Percentiles rank a stretch among this genome's conserved stretches.
These are phyloP conservation scores for Serripes groenlandicus DNA, from an alignment of 2,888 invertebrate species.

Conservation along the genomic window DNA sequence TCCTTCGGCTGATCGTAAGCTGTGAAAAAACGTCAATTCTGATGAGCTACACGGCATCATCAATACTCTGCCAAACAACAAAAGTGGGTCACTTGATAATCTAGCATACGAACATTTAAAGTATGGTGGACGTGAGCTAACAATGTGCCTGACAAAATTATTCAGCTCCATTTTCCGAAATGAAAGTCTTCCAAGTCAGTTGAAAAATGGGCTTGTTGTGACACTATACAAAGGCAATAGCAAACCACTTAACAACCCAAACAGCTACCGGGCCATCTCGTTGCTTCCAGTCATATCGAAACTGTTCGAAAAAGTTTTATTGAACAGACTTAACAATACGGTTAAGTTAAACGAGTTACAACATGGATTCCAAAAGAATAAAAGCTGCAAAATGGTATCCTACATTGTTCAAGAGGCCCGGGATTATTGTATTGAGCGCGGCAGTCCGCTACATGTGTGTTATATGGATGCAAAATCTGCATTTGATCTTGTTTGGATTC, in stretches of 20 bases:
- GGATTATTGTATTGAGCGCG: conserved; percentile 15
- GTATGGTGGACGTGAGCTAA: neutral
- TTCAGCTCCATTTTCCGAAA: neutral
- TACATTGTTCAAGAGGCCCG: conserved; percentile 16
- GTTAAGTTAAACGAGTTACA: conserved; percentile 7
- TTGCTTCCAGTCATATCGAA: conserved; percentile 5
- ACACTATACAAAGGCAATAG: conserved; percentile 6
- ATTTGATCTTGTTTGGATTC: conserved; percentile 22
- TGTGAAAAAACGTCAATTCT: neutral
- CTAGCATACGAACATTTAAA: conserved; percentile 15
- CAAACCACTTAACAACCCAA: neutral
- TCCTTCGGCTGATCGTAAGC: neutral
- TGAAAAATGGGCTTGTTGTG: neutral
- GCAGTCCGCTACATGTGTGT: neutral
- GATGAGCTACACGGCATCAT: neutral
- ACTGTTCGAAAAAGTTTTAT: conserved; percentile 2
- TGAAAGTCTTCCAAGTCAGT: neutral
- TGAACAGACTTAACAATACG: neutral
- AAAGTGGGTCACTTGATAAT: neutral
- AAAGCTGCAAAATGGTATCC: conserved; percentile 21
- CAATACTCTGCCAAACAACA: conserved; percentile 2
- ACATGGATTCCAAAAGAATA: conserved; percentile 30
- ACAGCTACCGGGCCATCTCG: conserved; percentile 22
- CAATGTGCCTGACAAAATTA: neutral
- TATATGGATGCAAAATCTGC: conserved; percentile 22